Evolutionary conservation across 2,113 vertebrate species (phyloP), one percentile per base, ranked within the genome.

Genomic region (Toxostoma redivivum): DNA sequence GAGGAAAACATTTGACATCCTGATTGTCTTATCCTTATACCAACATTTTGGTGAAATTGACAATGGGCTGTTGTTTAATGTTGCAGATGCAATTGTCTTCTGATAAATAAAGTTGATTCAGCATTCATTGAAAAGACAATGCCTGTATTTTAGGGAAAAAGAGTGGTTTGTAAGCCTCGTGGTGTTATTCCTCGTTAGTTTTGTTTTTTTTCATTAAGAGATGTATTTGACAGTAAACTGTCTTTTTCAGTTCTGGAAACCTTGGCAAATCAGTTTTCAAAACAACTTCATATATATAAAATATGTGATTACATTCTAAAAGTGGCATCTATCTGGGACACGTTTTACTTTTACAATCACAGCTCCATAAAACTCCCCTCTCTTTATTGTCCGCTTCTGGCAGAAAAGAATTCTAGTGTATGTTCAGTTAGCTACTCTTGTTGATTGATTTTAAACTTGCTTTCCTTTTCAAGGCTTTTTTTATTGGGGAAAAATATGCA

Each of bases 61-160:
- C 92, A 97, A 54, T 83, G 38, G 40, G 25, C 19, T 79, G 24
- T 92, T 96, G 58, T 96, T 83, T 62, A 73, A 31, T 54, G 25
- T 77, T 93, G 64, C 53, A 88, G 64, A 86, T 86, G 21, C 79
- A 67, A 33, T 93, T 96, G 95, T 95, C 35, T 80, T 20, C 25
- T 35, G 44, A 45, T 93, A 88, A 87, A 83, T 82, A 74, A 77
- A 79, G 51, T 79, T 87, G 56, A 91, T 84, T 95, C 83, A 95
- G 67, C 60, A 95, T 97, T 95, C 90, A 95, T 90, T 93, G 65
- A 53, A 14, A 67, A 66, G 15, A 96, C 94, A 97, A 88, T 94
- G 79, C 48, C 15, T 83, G 22, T 83, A 50, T 91, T 91, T 94
- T 79, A 69, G 21, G 15, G n/a, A 15, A 60, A 80, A 93, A 74